Evolutionary conservation across 2,113 vertebrate species (phyloP).

Genomic region (Protobothrops mucrosquamatus): DNA sequence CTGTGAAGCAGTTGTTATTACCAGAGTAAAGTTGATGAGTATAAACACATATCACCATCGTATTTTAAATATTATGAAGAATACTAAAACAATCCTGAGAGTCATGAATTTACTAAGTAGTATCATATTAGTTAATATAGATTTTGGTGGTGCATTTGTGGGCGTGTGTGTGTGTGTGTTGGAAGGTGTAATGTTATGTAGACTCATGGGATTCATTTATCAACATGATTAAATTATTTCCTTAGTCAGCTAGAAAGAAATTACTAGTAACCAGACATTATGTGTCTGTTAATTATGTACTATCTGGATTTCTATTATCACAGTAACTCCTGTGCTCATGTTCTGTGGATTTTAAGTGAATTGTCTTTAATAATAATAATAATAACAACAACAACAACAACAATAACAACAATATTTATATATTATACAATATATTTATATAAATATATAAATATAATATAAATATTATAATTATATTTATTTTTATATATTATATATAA

Average conservation of each 20-base stretch:
- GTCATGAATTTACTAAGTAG: conserved; percentile 64
- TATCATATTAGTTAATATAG: conserved; percentile 80
- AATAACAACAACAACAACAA: conserved; percentile 54
- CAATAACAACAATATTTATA: conserved; percentile 48
- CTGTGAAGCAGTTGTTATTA: conserved; percentile 39
- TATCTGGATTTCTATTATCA: conserved; percentile 78
- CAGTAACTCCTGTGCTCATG: conserved; percentile 70
- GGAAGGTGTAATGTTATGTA: conserved; percentile 78
- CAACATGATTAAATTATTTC: conserved; percentile 93
- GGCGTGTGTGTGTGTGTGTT: accelerated
- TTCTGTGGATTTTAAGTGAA: conserved; percentile 70
- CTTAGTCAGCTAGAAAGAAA: conserved; percentile 89
- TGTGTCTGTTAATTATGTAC: conserved; percentile 84
- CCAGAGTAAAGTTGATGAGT: conserved; percentile 56
- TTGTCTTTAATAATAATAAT: conserved; percentile 64
- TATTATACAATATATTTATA: no score
- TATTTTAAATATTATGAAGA: conserved; percentile 63
- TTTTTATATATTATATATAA: no score
- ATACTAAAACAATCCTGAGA: conserved; percentile 63
- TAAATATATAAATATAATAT: no score
- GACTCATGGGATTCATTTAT: conserved; percentile 88
- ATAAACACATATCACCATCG: conserved; percentile 46
- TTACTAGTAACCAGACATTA: conserved; percentile 91
- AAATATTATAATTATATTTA: no score
- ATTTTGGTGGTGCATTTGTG: conserved; percentile 49